Evolutionary conservation across 2,113 vertebrate species (phyloP), one percentile per base, ranked within the genome.

Genomic region (Bucco capensis): DNA sequence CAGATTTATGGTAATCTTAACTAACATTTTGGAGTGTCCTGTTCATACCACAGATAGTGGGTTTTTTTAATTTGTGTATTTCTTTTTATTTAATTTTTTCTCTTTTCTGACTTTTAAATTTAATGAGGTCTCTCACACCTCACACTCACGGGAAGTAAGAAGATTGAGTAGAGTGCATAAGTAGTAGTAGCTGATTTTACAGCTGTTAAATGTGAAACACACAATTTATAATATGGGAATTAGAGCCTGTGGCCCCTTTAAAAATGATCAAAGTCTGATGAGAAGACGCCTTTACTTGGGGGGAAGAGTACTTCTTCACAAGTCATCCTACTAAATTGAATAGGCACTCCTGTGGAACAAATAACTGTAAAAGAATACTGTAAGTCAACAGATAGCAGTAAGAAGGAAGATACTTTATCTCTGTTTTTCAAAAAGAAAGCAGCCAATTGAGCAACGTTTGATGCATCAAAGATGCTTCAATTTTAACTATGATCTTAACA

Each of bases 31-130:
- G 12, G 40, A 91, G 62, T 82, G 62, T n/a, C 85, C 74, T 93
- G 27, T 46, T 92, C 95, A 89, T 90, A 76, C 23, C 65, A 77
- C 83, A 58, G 90, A 94, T 80, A 80, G 66, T 70, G 18, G n/a
- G n/a, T 88, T 40, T 88, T 86, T 91, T 77, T 66, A 78, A 93
- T 71, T 65, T 80, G 70, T 54, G 69, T 22, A 67, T 90, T 94
- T 92, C 46, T 73, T 88, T 82, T 86, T 92, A 49, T 86, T 94
- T 94, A 83, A 33, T 65, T 60, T 78, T 93, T 88, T 94, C 22
- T 67, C n/a, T 75, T 93, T 69, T 30, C 66, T 77, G 44, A 33
- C 75, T 80, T 65, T 80, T 70, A 89, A 83, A 42, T 71, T 81
- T 93, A 92, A 92, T 57, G 10, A 84, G 69, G 13, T 88, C 42